These are phyloP conservation scores for Ochropleura plecta DNA, from an alignment of 2,888 invertebrate species.

Conservation along the genomic window DNA sequence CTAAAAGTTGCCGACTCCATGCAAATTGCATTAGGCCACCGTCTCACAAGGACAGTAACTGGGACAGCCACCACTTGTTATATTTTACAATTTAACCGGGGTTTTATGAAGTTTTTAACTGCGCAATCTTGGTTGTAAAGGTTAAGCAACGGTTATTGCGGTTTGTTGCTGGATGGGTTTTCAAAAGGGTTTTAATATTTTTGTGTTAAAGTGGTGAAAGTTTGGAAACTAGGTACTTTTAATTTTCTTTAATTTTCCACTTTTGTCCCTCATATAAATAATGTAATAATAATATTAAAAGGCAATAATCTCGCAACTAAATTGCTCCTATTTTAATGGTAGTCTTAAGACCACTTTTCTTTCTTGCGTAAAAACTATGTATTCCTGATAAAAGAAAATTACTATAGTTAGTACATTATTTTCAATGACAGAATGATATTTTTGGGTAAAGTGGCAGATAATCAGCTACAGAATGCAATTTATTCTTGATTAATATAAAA, in stretches of 20 bases:
- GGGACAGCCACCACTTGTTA: constrained; percentile 64
- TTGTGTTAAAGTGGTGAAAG: constrained; percentile 10
- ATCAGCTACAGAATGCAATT: too few species aligned
- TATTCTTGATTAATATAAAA: too few species aligned
- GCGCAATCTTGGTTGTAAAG: constrained; percentile 47
- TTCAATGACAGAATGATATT: too few species aligned
- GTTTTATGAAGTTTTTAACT: constrained; percentile 64
- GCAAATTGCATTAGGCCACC: constrained; percentile 70
- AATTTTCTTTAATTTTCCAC: background rate
- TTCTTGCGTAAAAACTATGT: background rate
- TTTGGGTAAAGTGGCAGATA: too few species aligned
- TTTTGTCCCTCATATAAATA: background rate
- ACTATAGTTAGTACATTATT: too few species aligned
- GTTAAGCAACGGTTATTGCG: constrained; percentile 40
- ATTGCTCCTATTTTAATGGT: background rate
- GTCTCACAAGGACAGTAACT: constrained; percentile 61
- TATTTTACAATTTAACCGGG: constrained; percentile 66
- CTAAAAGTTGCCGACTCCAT: constrained; percentile 66
- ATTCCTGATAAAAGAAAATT: too few species aligned
- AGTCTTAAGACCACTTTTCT: too few species aligned
- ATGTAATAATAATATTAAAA: too few species aligned
- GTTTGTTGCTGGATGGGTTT: constrained; percentile 38
- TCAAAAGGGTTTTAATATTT: constrained; percentile 35
- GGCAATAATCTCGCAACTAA: background rate
- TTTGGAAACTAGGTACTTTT: constrained; percentile 10